Base-by-base conservation (phyloP, 2,888 invertebrate genomes). In the Enchytraeus crypticus region DNA sequence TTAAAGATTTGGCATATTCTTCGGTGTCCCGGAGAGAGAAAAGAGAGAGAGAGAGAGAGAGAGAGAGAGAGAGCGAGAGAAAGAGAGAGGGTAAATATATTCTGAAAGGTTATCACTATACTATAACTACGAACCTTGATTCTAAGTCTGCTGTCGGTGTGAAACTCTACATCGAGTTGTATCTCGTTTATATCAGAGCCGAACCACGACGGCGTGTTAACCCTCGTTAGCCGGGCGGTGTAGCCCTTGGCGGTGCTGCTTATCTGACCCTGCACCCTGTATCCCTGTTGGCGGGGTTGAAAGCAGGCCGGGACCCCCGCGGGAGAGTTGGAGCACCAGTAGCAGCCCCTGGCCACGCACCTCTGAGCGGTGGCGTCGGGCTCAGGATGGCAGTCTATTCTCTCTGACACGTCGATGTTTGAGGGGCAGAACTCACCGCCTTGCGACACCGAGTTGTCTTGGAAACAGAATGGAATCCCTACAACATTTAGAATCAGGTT, bases 341-440 rank as follows among this genome's bases (percentile, higher is more conserved):
- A 32, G 51, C 64, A 68, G 3, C 65, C 65, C 51, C 65, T 60
- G 18, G 34, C 33, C 21, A 53, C 14, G 43, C 69, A 69, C 1
- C 43, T n/a, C 5, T 56, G 57, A 30, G 59, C 27, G 18, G 53
- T 55, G 2, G 60, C 61, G 5, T 38, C 59, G 11, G 57, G 53
- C 30, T 66, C 69, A 1, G 69, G 69, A 49, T 64, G 61, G 56
- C 69, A 69, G 60, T 69, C 67, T 21, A 66, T 51, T 18, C 65
- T n/a, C 27, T 58, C 34, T 1, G 38, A 27, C 43, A 53, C 64
- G 14, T 54, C 46, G 26, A 63, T 59, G 27, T 30, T 33, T 5
- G 33, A 5, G 8, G 62, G 62, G 49, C 64, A 64, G n/a, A 53
- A 2, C 11, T 54, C 46, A 14, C 64, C 64, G 0, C 64, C 64